A percentile compares a stretch with the other conserved stretches of the same genome.
These are phyloP conservation scores for Lophochroa leadbeateri DNA, from an alignment of 2,113 vertebrate species.

Conservation along the genomic window DNA sequence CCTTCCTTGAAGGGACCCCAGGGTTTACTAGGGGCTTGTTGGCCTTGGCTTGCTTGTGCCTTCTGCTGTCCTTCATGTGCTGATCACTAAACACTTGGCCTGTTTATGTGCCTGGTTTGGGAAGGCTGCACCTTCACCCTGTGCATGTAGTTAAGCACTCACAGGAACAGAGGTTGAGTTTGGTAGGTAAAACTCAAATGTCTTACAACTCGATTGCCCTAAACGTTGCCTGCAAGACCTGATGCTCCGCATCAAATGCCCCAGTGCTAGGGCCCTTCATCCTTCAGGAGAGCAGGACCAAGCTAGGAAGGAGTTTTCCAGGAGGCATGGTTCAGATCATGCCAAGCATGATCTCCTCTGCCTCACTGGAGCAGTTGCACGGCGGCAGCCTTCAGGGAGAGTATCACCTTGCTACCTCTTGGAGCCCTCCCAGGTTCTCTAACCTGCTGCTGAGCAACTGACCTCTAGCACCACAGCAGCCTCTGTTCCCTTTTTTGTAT, in stretches of 20 bases:
- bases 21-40: fast-evolving
- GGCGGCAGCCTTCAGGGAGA: neutral
- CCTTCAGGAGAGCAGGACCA: neutral
- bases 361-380: neutral
- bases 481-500: neutral
- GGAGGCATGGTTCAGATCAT: neutral
- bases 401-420: fast-evolving
- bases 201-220: neutral
- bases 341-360: neutral
- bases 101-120: neutral
- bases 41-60: neutral
- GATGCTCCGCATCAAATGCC: neutral
- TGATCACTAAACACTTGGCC: too few species aligned
- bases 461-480: neutral
- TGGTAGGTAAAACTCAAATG: neutral
- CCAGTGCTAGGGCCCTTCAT: neutral
- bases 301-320: neutral
- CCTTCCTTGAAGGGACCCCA: too few species aligned
- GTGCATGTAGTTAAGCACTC: fast-evolving
- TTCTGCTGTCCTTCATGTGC: neutral
- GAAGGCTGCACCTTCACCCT: fast-evolving
- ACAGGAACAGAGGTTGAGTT: neutral
- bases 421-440: neutral
- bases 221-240: neutral
- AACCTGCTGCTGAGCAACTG: neutral